Evolutionary conservation across 2,888 invertebrate genomes (phyloP), one percentile per base, ranked within the genome.

Genomic region (Barypeithes pellucidus): DNA sequence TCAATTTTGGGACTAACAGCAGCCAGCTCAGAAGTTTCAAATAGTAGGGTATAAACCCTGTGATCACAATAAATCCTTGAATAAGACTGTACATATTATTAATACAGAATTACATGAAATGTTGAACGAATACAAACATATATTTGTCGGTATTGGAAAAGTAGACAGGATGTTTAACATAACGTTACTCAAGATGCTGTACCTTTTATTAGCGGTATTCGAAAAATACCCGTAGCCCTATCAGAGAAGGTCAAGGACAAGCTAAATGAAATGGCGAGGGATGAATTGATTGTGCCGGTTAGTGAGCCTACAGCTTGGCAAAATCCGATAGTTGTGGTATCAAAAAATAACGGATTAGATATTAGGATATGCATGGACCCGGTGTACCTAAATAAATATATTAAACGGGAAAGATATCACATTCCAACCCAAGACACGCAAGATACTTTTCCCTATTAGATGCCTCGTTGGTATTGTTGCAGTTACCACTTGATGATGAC

Each of bases 1-100:
- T 59, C 57, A 16, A 59, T 59, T 59, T 29, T 59, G 14, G 57
- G 57, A 24, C 16, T 59, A 33, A 14, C 33, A 7, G 57, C 14
- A n/a, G 57, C 57, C 14, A n/a, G 57, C 57, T 14, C 14, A 33
- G 29, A 29, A 29, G 3, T 29, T 29, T 29, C 29, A 29, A 5
- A 29, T 29, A 29, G 29, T 29, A 29, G 29, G 29, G 5, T 5
- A 29, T 29, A 29, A 29, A 5, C 29, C 24, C 5, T 5, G 5
- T 24, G 24, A 24, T 24, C 24, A 3, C 2, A 5, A 24, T 24
- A 24, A 24, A 24, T 5, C 24, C 5, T 24, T 24, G 24, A 24
- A 24, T 24, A 24, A 24, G 24, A 24, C 5, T 2, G 24, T 24
- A 24, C 24, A 24, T 24, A 5, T 24, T 24, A 5, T 24, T 5